phyloP scores from a whole-genome alignment of 2,888 invertebrate species.

The Cartodere bifasciata region DNA sequence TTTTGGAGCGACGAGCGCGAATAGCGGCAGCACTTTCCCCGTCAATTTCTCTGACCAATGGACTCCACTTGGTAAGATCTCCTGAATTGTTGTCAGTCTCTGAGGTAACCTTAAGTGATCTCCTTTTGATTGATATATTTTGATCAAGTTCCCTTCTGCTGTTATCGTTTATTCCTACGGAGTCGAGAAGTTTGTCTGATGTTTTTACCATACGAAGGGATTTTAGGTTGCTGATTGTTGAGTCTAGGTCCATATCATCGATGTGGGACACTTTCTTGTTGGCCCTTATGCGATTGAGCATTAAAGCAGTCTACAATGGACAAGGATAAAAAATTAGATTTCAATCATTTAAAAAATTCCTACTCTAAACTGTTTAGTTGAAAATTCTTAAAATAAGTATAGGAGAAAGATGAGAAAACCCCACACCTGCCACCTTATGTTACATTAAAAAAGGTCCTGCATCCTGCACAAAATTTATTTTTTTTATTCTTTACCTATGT shows the following conservation, averaged over 20 bases:
- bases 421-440: too few relatives aligned
- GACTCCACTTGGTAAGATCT: constrained; percentile 51
- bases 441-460: too few relatives aligned
- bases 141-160: constrained; percentile 31
- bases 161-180: constrained; percentile 47
- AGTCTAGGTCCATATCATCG: constrained; percentile 52
- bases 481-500: too few relatives aligned
- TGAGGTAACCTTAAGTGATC: constrained; percentile 29
- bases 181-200: constrained; percentile 51
- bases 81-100: constrained; percentile 20
- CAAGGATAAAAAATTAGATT: constrained; percentile 1
- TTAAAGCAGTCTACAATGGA: constrained; percentile 42
- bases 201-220: constrained; percentile 43
- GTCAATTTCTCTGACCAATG: constrained; percentile 37
- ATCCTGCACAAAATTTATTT: too few relatives aligned
- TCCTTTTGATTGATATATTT: constrained; percentile 32
- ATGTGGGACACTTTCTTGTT: constrained; percentile 46
- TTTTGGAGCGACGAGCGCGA: constrained; percentile 49
- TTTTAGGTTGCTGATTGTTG: constrained; percentile 43
- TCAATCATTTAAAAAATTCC: too few relatives aligned
- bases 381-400: too few relatives aligned
- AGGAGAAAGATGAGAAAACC: too few relatives aligned
- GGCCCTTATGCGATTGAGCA: constrained; percentile 47
- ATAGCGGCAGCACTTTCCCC: constrained; percentile 46
- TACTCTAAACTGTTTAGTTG: too few relatives aligned